These are phyloP conservation scores for Perca schrenkii DNA, from an alignment of 2,113 vertebrate genomes.

Conservation along the genomic window DNA sequence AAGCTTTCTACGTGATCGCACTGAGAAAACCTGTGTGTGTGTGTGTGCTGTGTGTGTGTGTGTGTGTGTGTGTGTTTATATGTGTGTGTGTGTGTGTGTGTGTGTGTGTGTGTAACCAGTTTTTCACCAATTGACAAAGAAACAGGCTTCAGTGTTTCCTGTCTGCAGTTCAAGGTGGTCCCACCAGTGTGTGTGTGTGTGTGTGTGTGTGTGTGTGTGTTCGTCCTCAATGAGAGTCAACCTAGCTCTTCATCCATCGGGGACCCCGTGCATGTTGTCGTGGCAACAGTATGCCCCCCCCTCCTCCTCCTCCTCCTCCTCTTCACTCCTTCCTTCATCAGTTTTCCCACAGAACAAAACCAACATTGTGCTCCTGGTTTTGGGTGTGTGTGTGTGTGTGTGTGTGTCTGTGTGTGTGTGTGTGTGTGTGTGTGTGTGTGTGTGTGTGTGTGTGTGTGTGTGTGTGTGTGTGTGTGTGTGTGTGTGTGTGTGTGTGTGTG, in stretches of 20 bases:
- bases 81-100: conserved; percentile 13
- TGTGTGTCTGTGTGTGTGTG: conserved; percentile 25
- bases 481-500: conserved; percentile 26
- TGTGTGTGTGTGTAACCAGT: conserved; percentile 34
- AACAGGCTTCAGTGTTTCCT: conserved; percentile 73
- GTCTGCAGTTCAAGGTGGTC: conserved; percentile 69
- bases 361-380: conserved; percentile 80
- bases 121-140: conserved; percentile 63
- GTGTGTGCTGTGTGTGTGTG: conserved; percentile 33
- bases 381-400: conserved; percentile 31
- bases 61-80: conserved; percentile 9
- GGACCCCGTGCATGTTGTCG: conserved; percentile 69
- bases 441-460: conserved; percentile 23
- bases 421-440: conserved; percentile 24
- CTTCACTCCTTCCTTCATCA: conserved; percentile 61
- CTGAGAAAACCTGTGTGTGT: conserved; percentile 60
- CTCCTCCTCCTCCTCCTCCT: conserved; percentile 27
- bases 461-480: conserved; percentile 45
- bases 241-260: conserved; percentile 59
- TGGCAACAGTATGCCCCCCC: conserved; percentile 66
- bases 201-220: conserved; percentile 54
- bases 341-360: conserved; percentile 84
- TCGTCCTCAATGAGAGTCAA: conserved; percentile 66
- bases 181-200: conserved; percentile 53
- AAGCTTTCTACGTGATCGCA: conserved; percentile 61